Conservation (phyloP, 1,140 invertebrate species). For the Drosophila busckii region DNA sequence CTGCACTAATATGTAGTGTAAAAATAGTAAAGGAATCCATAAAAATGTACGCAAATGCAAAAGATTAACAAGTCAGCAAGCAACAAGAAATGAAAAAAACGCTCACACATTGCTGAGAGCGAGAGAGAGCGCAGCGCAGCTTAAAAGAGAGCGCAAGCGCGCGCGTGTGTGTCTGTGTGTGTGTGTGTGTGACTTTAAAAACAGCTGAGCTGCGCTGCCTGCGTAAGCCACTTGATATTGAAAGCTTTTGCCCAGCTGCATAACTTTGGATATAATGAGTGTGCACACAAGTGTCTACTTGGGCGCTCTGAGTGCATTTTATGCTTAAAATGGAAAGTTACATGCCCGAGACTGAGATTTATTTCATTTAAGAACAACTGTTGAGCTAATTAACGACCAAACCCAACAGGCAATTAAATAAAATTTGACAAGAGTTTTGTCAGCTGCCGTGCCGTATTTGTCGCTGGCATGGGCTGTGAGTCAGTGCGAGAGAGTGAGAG, state of each 20-base stretch:
- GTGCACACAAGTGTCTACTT: no score
- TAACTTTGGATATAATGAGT: no score
- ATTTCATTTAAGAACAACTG: no score
- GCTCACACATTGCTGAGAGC: constrained; percentile 7
- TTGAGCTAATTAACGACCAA: no score
- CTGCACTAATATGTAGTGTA: constrained; percentile 43
- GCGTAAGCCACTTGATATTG: no score
- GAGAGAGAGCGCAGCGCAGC: constrained; percentile 11
- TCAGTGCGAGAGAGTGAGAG: not conserved
- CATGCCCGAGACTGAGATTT: no score
- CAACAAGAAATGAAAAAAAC: constrained; percentile 5
- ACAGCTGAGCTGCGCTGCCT: constrained; percentile 1
- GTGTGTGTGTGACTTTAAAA: constrained; percentile 1
- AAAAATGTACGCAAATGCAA: constrained; percentile 62
- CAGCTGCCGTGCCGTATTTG: no score
- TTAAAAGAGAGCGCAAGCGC: constrained; percentile 31
- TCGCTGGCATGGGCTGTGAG: no score
- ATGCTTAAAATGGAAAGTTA: not conserved
- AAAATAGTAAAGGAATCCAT: constrained; percentile 70
- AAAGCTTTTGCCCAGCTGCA: no score
- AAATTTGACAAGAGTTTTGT: no score
- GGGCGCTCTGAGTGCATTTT: constrained; percentile 1
- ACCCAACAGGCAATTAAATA: no score
- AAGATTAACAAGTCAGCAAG: constrained; percentile 46
- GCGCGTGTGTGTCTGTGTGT: not conserved